These are phyloP conservation scores for Phocoena sinus DNA, from an alignment of 2,113 vertebrate genomes.

Conservation along the genomic window DNA sequence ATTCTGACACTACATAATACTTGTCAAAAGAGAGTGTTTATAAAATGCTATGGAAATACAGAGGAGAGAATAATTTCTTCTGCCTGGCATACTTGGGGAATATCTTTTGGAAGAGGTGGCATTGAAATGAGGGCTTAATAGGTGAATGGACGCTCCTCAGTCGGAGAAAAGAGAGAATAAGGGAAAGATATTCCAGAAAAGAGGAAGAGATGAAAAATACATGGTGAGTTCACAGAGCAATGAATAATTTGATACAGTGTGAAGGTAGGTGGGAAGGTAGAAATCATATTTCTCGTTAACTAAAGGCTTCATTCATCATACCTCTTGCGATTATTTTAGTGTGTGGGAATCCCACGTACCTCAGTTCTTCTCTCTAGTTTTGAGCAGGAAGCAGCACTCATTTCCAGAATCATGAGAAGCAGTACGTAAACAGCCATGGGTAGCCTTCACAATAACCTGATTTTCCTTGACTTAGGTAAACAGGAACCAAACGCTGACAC, in stretches of 20 bases:
- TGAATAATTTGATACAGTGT: background rate
- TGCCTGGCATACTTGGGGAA: background rate
- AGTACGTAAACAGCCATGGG: background rate
- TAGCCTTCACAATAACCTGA: background rate
- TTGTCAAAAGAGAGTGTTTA: background rate
- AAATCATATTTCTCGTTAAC: too few species aligned
- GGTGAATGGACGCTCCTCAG: background rate
- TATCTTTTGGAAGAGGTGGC: background rate
- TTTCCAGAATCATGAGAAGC: background rate
- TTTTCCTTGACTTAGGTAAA: constrained; percentile 27
- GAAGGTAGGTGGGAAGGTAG: background rate
- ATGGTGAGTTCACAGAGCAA: background rate
- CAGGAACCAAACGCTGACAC: constrained; percentile 12
- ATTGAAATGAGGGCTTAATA: background rate
- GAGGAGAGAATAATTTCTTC: background rate
- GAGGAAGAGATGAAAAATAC: background rate
- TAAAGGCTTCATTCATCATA: background rate
- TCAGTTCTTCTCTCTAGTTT: background rate
- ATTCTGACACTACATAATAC: background rate
- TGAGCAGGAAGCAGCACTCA: background rate
- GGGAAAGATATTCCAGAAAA: background rate
- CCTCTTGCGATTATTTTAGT: background rate
- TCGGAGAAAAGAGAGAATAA: background rate
- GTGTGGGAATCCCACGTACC: fast-evolving
- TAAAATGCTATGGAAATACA: background rate